Evolutionary conservation across 2,797 vertebrate species (phyloP), one percentile per base, ranked within the genome.

Genomic region (Knipowitschia caucasica): DNA sequence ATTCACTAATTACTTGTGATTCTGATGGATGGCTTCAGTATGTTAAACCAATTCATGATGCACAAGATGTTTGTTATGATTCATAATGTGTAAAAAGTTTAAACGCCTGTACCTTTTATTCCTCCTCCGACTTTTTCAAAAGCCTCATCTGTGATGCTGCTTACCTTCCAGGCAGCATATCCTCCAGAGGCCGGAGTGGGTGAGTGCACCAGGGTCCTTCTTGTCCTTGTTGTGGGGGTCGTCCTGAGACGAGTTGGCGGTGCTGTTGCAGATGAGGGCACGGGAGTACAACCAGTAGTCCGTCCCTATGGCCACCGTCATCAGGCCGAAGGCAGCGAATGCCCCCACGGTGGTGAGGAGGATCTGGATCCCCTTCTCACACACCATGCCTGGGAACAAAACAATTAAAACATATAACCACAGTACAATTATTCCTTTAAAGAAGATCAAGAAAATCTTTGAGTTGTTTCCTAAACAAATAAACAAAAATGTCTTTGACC

Each of bases 211-310:
- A 0, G 94, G 94, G 76, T 95, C 94, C 76, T 93, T 94, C 84
- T 92, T 93, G 84, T 93, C 92, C 78, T 92, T 92, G 84, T 88
- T 91, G 45, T 92, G 87, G 2, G 92, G 89, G 55, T 92, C 92
- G 7, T 95, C 93, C 46, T 89, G 90, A 45, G 90, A 84, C 73
- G 86, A 66, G 74, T 96, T 94, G 77, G 88, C 86, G 55, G 93
- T 95, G 82, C 90, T 94, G 88, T 95, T 95, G 88, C 94, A 96
- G 88, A 95, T 95, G 74, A 93, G 81, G 67, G 93, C 93, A 44
- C 94, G 92, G 55, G 94, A 93, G 71, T 96, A 96, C 49, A 96
- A 93, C 94, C 94, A 96, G 85, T 96, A 96, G 86, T 96, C 94
- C 29, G 94, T 96, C 88, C 94, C 93, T 75, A 96, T 95, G 61